Percentiles rank a stretch among this genome's conserved stretches.
Evolutionary conservation across 2,888 invertebrate species (phyloP).

Genomic region (Synergus gifuensis): DNA sequence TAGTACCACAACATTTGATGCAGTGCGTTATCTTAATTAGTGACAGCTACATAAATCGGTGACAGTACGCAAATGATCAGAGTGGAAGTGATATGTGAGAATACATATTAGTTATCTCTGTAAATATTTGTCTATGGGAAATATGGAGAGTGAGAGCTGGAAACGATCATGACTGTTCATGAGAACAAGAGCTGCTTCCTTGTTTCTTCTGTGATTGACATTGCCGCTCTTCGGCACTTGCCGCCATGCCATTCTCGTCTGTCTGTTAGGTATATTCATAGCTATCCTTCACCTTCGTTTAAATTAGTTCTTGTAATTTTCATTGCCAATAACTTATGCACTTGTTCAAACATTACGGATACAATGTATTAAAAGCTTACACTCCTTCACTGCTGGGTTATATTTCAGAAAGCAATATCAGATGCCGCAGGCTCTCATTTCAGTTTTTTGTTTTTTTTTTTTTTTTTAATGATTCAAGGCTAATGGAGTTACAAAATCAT

Average conservation of each 20-base stretch:
- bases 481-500: too few relatives aligned
- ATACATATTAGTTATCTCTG: not conserved
- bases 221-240: not conserved
- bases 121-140: not conserved
- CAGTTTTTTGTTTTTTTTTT: too few relatives aligned
- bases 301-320: not conserved
- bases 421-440: too few relatives aligned
- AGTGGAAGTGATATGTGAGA: not conserved
- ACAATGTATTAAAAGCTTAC: too few relatives aligned
- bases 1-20: not conserved
- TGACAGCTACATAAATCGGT: not conserved
- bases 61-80: not conserved
- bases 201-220: not conserved
- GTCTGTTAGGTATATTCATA: not conserved
- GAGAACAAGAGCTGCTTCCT: not conserved
- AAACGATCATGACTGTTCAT: not conserved
- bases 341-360: too few relatives aligned
- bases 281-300: constrained; percentile 3
- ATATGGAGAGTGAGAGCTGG: not conserved
- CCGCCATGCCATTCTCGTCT: not conserved
- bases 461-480: too few relatives aligned
- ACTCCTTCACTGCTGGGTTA: too few relatives aligned
- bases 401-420: too few relatives aligned
- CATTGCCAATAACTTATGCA: not conserved
- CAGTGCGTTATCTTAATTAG: not conserved